Base-by-base conservation (phyloP, 2,888 invertebrate genomes). In the Chrysolina haemoptera region DNA sequence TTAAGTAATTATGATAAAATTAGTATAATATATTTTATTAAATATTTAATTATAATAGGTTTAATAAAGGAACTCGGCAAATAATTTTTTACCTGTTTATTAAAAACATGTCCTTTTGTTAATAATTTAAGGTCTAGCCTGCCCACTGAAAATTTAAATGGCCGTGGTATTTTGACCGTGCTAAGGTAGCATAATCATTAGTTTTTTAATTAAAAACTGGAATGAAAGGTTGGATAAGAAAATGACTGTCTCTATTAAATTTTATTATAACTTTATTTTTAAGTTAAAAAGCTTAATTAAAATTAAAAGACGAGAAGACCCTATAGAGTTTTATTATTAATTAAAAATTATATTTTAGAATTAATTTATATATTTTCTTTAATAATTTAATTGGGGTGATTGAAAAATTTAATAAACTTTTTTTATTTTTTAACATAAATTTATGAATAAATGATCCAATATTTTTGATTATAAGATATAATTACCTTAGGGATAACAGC, bases 401-500 rank as follows among this genome's bases (percentile, higher is more conserved):
- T 88, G 71, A 88, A 90, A 91, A 90, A 91, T 91, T 90, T 85
- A 87, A 81, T 78, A 75, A 91, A 91, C 90, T 90, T 88, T 91
- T 90, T 90, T 85, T 83, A 77, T 81, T 81, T 88, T 84, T 85
- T 79, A 76, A 82, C 85, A 88, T 86, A 85, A 75, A 85, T 85
- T 82, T 81, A 82, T 27, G 27, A 27, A 27, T 3, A 27, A 27
- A 27, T 27, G 27, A 27, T 27, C 27, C 27, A 27, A 3, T 88
- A 85, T 83, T 91, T 89, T 84, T 89, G 90, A 91, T 91, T 91
- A 91, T 79, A 91, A 91, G 91, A 90, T 88, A 88, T 92, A 94
- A 91, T 93, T 94, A 94, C 93, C 92, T 92, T 92, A 93, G 93
- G 93, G 93, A 94, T 94, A 94, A 94, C 94, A 94, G 94, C 92